Conservation (phyloP, 92 coral and sea anemone species). For the Palythoa heliodiscus region DNA sequence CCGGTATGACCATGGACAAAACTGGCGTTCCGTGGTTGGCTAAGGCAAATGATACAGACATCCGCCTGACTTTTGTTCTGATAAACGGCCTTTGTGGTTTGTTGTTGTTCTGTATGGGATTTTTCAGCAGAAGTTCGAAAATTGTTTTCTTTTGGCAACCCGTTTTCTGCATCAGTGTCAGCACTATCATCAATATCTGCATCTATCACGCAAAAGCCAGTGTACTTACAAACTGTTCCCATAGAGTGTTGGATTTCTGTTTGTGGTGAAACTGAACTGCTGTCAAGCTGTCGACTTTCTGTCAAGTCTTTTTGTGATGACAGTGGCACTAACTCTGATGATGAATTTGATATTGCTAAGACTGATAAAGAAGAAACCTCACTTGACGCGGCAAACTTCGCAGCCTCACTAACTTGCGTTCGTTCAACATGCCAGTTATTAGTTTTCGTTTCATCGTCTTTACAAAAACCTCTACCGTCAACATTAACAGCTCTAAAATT, state of each 20-base stretch:
- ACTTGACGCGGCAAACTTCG: background rate
- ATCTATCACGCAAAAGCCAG: constrained; percentile 55
- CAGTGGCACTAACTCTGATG: background rate
- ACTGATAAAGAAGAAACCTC: background rate
- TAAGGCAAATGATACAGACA: constrained; percentile 84
- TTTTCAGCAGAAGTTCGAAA: background rate
- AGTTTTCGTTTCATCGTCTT: background rate
- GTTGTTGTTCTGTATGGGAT: background rate
- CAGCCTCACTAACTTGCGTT: background rate
- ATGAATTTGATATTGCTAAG: background rate
- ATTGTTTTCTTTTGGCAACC: constrained; percentile 13
- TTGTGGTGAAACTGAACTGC: constrained; percentile 5
- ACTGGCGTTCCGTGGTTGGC: constrained; percentile 90
- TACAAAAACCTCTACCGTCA: background rate
- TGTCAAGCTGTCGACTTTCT: background rate
- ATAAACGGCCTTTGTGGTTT: background rate
- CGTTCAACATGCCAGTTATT: background rate
- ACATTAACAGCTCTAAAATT: background rate
- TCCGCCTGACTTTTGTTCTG: constrained; percentile 12
- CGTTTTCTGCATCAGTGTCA: background rate
- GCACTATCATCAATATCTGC: constrained; percentile 19
- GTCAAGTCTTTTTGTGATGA: background rate
- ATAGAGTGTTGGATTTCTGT: background rate
- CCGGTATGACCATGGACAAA: constrained; percentile 92
- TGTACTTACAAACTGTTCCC: constrained; percentile 32